phyloP scores from a whole-genome alignment of 2,113 vertebrate genomes.

The Rhombomys opimus region DNA sequence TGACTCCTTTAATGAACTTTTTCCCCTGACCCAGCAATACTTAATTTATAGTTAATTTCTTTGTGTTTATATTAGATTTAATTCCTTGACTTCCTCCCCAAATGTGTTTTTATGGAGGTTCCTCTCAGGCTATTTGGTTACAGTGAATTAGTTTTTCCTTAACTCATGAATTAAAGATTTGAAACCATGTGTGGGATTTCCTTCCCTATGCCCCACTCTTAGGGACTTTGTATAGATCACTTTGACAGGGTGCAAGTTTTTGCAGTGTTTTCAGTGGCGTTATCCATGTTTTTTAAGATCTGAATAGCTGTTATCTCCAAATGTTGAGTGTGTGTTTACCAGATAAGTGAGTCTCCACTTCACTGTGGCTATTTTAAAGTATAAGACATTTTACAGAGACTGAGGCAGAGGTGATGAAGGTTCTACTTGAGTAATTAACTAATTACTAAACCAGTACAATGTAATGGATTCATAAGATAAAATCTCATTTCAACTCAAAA shows the following conservation, averaged over 20 bases:
- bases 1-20: slow-evolving; percentile 70
- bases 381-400: background rate
- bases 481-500: slow-evolving; percentile 10
- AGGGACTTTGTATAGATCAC: background rate
- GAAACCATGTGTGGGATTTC: background rate
- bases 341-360: background rate
- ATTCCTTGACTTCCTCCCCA: slow-evolving; percentile 56
- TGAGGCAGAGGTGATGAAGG: background rate
- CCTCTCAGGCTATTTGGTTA: background rate
- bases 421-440: background rate
- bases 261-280: slow-evolving; percentile 14
- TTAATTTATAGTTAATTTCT: slow-evolving; percentile 68
- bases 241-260: slow-evolving; percentile 9
- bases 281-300: background rate
- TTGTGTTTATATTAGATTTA: slow-evolving; percentile 66
- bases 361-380: background rate
- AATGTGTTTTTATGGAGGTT: background rate
- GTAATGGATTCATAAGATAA: background rate
- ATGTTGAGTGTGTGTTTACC: background rate
- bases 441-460: background rate
- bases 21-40: slow-evolving; percentile 60
- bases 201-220: background rate
- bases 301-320: background rate
- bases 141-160: background rate
- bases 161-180: slow-evolving; percentile 1